phyloP scores from a whole-genome alignment of 2,888 invertebrate genomes.

The Andricus quercusramuli region DNA sequence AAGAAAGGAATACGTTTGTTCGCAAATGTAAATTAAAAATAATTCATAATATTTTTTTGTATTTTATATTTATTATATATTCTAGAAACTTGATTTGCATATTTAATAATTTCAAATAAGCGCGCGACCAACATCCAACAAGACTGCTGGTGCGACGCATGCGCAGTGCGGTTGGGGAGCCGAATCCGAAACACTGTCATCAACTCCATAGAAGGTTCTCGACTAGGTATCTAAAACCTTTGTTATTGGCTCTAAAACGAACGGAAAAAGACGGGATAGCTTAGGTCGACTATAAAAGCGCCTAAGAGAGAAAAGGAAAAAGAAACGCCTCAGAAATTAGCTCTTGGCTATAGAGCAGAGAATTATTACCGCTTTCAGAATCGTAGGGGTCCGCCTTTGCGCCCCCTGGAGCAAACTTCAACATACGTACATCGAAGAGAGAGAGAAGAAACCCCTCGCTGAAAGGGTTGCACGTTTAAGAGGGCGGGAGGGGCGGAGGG shows the following conservation, averaged over 20 bases:
- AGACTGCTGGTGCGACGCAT: no score
- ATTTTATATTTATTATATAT: no score
- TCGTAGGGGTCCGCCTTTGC: slow-evolving; percentile 1
- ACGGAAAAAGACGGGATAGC: slow-evolving; percentile 48
- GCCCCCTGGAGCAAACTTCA: slow-evolving; percentile 5
- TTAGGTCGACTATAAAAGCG: slow-evolving; percentile 57
- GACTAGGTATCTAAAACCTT: slow-evolving; percentile 7
- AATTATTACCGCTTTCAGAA: slow-evolving; percentile 70
- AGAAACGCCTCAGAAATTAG: slow-evolving; percentile 65
- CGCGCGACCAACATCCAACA: no score
- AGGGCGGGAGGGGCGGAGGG: slow-evolving; percentile 55
- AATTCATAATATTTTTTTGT: no score
- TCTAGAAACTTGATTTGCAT: no score
- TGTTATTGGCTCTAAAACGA: slow-evolving; percentile 20
- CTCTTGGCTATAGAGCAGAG: slow-evolving; percentile 67
- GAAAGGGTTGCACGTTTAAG: slow-evolving; percentile 57
- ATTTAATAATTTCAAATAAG: no score
- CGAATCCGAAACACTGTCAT: not conserved
- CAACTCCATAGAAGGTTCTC: not conserved
- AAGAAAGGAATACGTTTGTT: no score
- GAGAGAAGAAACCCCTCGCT: slow-evolving; percentile 49
- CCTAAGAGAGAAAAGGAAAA: slow-evolving; percentile 44
- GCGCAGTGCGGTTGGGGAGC: no score
- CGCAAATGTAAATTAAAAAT: no score
- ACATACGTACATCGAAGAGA: slow-evolving; percentile 20